Evolutionary conservation across 2,888 invertebrate genomes (phyloP), one percentile per base, ranked within the genome.

Genomic region (Scaptodrosophila latifasciaeformis): DNA sequence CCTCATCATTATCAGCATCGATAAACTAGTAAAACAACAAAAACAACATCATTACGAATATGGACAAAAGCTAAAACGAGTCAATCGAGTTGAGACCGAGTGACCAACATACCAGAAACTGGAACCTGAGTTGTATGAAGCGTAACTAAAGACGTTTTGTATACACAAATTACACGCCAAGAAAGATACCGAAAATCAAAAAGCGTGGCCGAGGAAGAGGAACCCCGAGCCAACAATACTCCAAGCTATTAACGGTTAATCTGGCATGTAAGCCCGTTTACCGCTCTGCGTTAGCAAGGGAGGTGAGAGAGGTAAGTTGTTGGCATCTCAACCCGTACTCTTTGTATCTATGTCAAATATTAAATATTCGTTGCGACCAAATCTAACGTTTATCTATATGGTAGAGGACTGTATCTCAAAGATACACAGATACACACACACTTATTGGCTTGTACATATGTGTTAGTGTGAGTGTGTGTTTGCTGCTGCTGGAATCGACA

Each of bases 201-300:
- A 70, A 74, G 77, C 77, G 74, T 72, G 72, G 66, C 66, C 69
- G 56, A 51, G n/a, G 13, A 34, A 34, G 13, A 34, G 15, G 13
- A 34, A 9, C 13, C 3, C 12, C 34, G 6, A 37, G 5, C 7
- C 15, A 37, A 17, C 13, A 60, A 44, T 39, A 58, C 64, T 77
- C 60, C 9, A 59, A 57, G 68, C 74, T 59, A 72, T 72, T 77
- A 72, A 72, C 77, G 57, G 74, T 70, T 74, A 68, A 77, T 74
- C 74, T 72, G 63, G 57, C 49, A 54, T 56, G 43, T 49, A 48
- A 48, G 40, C 53, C 55, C 55, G 48, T 64, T 69, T 67, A 52
- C 52, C 58, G 40, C 48, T 24, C n/a, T n/a, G n/a, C n/a, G n/a
- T n/a, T n/a, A n/a, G n/a, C n/a, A n/a, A n/a, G n/a, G n/a, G n/a